Percentiles rank a stretch among this genome's conserved stretches.
Evolutionary conservation across 1,140 invertebrate genomes (phyloP).

Genomic region (Choristoneura fumiferana): DNA sequence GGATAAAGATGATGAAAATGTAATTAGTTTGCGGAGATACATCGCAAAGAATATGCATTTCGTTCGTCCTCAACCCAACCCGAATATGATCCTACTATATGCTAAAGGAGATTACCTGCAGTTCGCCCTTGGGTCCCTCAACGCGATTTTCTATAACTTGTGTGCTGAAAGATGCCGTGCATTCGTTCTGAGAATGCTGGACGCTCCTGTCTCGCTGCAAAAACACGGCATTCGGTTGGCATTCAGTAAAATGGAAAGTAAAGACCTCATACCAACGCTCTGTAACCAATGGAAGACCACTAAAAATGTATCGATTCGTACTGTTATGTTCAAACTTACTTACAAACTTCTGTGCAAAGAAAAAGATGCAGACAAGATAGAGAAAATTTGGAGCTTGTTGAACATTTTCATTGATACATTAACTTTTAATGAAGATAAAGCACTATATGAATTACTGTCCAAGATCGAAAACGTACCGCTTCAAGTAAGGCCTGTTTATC

Average conservation of each 20-base stretch:
- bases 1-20: constrained; percentile 32
- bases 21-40: constrained; percentile 40
- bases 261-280: constrained; percentile 39
- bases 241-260: constrained; percentile 39
- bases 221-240: constrained; percentile 56
- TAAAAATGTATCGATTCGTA: constrained; percentile 49
- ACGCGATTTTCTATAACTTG: constrained; percentile 55
- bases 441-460: constrained; percentile 41
- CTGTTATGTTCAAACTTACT: constrained; percentile 48
- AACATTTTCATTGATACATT: constrained; percentile 50
- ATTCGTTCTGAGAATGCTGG: constrained; percentile 41
- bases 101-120: constrained; percentile 57
- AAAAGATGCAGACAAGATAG: constrained; percentile 36
- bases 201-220: constrained; percentile 52
- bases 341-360: constrained; percentile 46
- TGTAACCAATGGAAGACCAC: constrained; percentile 41
- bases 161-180: constrained; percentile 28
- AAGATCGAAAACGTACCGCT: constrained; percentile 36
- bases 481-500: constrained; percentile 35
- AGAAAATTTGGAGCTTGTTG: constrained; percentile 39
- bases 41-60: constrained; percentile 55
- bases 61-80: constrained; percentile 44
- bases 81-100: constrained; percentile 42
- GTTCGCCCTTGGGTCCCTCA: constrained; percentile 47
- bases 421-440: constrained; percentile 44